These are phyloP conservation scores for Phaethornis superciliosus DNA, from an alignment of 2,113 vertebrate species.

Conservation along the genomic window DNA sequence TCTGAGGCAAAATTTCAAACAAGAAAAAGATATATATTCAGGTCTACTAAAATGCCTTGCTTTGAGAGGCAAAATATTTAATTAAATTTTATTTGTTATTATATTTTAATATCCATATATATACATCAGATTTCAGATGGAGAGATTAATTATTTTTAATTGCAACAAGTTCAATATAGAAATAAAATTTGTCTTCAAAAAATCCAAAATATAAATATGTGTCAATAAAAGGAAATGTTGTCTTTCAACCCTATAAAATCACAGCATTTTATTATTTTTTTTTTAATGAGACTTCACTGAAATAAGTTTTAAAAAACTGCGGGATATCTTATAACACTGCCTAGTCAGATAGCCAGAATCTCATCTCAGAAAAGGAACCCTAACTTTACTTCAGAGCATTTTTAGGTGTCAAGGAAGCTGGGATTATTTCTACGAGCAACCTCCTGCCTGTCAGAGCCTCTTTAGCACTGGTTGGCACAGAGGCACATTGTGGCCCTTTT, in stretches of 20 bases:
- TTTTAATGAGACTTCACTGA: background rate
- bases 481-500: conserved; percentile 53
- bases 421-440: background rate
- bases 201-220: background rate
- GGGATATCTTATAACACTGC: background rate
- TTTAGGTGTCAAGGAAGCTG: conserved; percentile 22
- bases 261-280: background rate
- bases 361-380: background rate
- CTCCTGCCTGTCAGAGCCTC: conserved; percentile 41
- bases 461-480: conserved; percentile 16
- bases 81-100: background rate
- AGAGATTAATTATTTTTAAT: background rate
- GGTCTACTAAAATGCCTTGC: background rate
- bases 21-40: background rate
- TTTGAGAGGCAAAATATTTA: background rate
- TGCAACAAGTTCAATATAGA: background rate
- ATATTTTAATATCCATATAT: background rate
- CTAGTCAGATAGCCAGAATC: background rate
- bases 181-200: background rate
- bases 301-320: background rate
- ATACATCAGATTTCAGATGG: background rate
- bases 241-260: background rate
- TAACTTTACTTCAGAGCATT: conserved; percentile 33
- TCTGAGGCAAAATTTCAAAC: background rate
- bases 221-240: background rate